Base-by-base conservation (phyloP, 2,888 invertebrate species). In the Trimorus sp. region DNA sequence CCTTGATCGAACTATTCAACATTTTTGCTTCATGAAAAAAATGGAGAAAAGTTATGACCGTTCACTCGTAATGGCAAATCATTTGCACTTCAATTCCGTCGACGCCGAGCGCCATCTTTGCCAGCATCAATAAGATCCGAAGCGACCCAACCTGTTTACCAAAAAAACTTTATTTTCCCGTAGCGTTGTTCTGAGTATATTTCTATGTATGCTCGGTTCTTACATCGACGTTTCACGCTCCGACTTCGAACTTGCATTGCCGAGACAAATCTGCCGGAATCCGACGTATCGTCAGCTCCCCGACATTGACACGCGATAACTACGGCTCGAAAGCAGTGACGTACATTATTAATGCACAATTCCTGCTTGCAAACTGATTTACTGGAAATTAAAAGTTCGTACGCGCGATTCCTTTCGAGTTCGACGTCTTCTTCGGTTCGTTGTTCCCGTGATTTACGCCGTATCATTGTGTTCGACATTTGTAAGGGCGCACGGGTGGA, bases 211-310 rank as follows among this genome's bases (percentile, higher is more conserved):
- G 5, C 53, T 71, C 53, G 14, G 12, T 11, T 49, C 15, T 54
- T 62, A 15, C 48, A 53, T 66, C 49, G 48, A 73, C 45, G 26
- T 26, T 26, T 60, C 75, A 56, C 51, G 40, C 45, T 40, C 51
- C 16, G 68, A 68, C 71, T 74, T 74, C 69, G 68, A 82, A 82
- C 59, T 82, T 82, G 68, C 63, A 76, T 75, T 49, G 70, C 75
- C 66, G 78, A 75, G 79, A 82, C 75, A 82, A 82, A 82, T 79
- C 82, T 78, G 60, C 53, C 45, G 63, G 65, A 74, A 78, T 74
- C 54, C 62, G 36, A 48, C 59, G 54, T 71, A 75, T 77, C 69
- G 68, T 82, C 69, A 58, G 63, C 15, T 69, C 75, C 65, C 71
- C 71, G 78, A 78, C 66, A 54, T 26, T 26, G 26, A 26, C 26